Conservation (phyloP, 2,113 vertebrate genomes). For the Psettodes erumei region DNA sequence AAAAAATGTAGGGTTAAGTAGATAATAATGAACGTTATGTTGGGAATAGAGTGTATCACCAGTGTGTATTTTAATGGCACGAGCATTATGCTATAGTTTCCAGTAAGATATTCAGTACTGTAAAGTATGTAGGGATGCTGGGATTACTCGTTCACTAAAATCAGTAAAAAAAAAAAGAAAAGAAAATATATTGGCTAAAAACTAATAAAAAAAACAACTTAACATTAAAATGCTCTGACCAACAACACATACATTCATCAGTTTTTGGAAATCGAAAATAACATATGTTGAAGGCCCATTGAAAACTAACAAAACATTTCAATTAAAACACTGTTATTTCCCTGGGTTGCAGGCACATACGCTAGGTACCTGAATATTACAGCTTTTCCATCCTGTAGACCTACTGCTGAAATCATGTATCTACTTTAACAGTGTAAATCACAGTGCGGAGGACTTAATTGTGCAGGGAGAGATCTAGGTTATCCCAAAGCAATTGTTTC, state of each 20-base stretch:
- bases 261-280: background rate
- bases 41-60: background rate
- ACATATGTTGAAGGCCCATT: background rate
- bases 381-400: slow-evolving; percentile 3
- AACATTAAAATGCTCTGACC: background rate
- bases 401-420: slow-evolving; percentile 2
- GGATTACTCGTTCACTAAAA: background rate
- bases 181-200: background rate
- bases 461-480: slow-evolving; percentile 69
- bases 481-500: slow-evolving; percentile 81
- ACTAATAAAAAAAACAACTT: background rate
- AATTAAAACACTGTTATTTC: background rate
- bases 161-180: background rate
- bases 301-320: background rate
- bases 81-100: background rate
- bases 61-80: background rate
- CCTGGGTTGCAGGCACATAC: background rate
- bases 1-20: slow-evolving; percentile 1
- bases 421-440: slow-evolving; percentile 49
- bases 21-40: slow-evolving; percentile 6
- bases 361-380: background rate
- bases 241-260: background rate
- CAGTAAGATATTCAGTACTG: background rate
- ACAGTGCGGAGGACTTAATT: slow-evolving; percentile 60
- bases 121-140: background rate